These are phyloP conservation scores for Abramis brama DNA, from an alignment of 2,113 vertebrate species.

Conservation along the genomic window DNA sequence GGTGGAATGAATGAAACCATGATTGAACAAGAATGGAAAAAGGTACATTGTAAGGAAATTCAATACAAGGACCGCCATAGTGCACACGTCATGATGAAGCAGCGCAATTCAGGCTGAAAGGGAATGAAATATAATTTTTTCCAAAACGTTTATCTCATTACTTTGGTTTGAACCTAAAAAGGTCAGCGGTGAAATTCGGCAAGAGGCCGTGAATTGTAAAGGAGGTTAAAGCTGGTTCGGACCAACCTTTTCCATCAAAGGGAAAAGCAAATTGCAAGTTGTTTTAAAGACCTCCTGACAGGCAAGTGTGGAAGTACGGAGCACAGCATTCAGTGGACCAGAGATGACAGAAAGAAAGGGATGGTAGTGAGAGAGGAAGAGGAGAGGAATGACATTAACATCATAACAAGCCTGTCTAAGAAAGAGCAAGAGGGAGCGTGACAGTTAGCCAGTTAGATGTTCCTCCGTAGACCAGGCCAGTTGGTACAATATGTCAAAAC, in stretches of 20 bases:
- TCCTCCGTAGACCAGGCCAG: neutral
- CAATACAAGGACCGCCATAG: neutral
- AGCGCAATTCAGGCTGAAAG: neutral
- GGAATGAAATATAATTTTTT: neutral
- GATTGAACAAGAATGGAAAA: neutral
- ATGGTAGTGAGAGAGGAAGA: neutral
- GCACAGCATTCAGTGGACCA: slow-evolving; percentile 2
- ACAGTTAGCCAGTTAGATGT: neutral
- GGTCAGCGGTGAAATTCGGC: neutral
- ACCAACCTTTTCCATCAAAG: slow-evolving; percentile 45
- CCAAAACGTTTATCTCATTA: neutral
- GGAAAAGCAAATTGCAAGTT: slow-evolving; percentile 28
- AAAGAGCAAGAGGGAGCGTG: neutral
- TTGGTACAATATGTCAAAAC: neutral
- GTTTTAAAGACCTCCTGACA: slow-evolving; percentile 37
- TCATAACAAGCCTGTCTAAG: slow-evolving; percentile 43
- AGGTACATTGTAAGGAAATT: slow-evolving; percentile 4
- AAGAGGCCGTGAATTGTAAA: neutral
- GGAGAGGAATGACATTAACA: slow-evolving; percentile 37
- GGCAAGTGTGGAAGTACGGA: neutral
- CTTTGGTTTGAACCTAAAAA: slow-evolving; percentile 28
- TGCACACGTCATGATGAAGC: neutral
- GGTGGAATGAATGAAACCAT: neutral
- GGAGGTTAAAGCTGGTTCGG: neutral
- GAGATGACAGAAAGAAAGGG: neutral